A percentile compares a stretch with the other conserved stretches of the same genome.
Evolutionary conservation across 1,140 invertebrate genomes (phyloP).

Genomic region (Mamestra configurata): DNA sequence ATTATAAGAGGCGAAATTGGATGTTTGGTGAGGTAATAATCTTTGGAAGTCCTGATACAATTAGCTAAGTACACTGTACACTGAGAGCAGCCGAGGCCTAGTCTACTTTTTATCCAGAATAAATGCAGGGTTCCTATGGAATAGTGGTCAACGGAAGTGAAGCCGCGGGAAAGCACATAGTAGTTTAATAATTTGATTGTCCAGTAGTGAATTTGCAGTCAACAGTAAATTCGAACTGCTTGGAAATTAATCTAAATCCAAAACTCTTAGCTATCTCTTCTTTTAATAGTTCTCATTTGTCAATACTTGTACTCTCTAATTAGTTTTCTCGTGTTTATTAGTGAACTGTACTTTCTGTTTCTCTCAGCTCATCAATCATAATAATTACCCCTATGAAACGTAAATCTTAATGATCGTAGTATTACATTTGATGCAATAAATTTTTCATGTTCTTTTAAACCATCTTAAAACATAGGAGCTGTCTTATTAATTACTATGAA

Average conservation of each 20-base stretch:
- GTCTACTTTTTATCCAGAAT: too few species aligned
- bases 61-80: too few species aligned
- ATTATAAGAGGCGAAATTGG: too few species aligned
- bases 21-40: too few species aligned
- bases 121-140: too few species aligned
- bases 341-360: not conserved
- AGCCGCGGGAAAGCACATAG: too few species aligned
- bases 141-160: too few species aligned
- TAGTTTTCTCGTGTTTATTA: not conserved
- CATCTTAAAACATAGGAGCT: not conserved
- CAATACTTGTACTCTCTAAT: not conserved
- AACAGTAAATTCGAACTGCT: not conserved
- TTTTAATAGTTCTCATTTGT: not conserved
- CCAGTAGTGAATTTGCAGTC: too few species aligned
- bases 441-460: not conserved
- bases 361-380: constrained; percentile 16
- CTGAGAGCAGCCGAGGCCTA: too few species aligned
- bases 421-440: not conserved
- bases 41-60: too few species aligned
- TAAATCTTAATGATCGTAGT: constrained; percentile 1
- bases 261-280: too few species aligned
- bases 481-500: not conserved
- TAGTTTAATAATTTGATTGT: too few species aligned
- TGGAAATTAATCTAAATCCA: not conserved
- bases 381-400: constrained; percentile 1